Base-by-base conservation (phyloP, 2,888 invertebrate genomes). In the Diaphora mendica region DNA sequence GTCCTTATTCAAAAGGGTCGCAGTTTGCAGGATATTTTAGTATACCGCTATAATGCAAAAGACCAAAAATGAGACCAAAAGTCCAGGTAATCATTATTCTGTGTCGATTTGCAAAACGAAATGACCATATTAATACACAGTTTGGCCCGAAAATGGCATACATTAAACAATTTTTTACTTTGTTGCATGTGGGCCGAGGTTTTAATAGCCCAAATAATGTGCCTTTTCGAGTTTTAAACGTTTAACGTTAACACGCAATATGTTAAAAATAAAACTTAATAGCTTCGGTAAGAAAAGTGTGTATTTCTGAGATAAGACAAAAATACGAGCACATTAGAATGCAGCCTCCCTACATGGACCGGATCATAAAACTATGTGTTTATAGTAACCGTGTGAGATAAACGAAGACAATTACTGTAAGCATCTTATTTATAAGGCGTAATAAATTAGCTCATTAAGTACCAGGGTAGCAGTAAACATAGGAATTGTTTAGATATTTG, bases 381-480 rank as follows among this genome's bases (percentile, higher is more conserved):
- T 89, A 88, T 89, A 82, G 88, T 86, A 87, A 86, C 89, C 78
- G 83, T 85, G 84, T 86, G 82, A 87, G 90, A 91, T 90, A 88
- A 89, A 87, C 86, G 82, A 82, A 82, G 80, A 87, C 88, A 91
- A 91, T 93, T 89, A 91, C 89, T 89, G 88, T 91, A 91, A 90
- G 91, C 89, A 88, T 88, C 86, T 88, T 89, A 91, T 90, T 89
- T 89, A 90, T 89, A 87, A 82, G 79, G 84, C 74, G 74, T 79
- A 75, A 81, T 82, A 82, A 81, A 84, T 83, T 82, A 85, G 75
- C 76, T 82, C 78, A 77, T 82, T 81, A 77, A 76, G 74, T 83
- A 82, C 77, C 65, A 80, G 78, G 74, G 71, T 35, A 35, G 73
- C 76, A 76, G 79, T 70, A 78, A 82, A 83, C 77, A 74, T 74